phyloP scores from a whole-genome alignment of 2,113 vertebrate species.

The Orthonyx spaldingii region DNA sequence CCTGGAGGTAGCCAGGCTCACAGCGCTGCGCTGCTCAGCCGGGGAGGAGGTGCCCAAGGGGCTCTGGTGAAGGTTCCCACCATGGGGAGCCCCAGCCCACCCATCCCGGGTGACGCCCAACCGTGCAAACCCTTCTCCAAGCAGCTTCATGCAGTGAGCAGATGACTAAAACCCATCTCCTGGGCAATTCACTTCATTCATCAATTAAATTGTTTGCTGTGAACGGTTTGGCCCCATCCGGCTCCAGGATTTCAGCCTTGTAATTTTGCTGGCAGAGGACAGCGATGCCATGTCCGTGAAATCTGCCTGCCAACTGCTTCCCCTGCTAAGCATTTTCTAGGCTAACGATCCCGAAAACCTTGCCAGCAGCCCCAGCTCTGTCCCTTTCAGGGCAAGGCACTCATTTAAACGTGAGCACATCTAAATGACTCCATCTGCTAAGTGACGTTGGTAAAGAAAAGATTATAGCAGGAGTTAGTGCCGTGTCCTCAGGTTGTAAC shows the following conservation, averaged over 20 bases:
- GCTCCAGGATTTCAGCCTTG: constrained; percentile 57
- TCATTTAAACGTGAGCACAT: constrained; percentile 57
- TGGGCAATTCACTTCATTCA: constrained; percentile 48
- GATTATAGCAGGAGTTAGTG: constrained; percentile 52
- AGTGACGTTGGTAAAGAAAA: constrained; percentile 47
- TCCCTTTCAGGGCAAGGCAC: constrained; percentile 54
- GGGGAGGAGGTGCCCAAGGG: not conserved
- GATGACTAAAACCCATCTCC: constrained; percentile 17
- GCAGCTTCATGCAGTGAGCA: not conserved
- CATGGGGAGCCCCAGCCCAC: not conserved
- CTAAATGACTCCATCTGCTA: constrained; percentile 67
- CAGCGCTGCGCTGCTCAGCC: not conserved
- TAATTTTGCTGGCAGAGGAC: constrained; percentile 63
- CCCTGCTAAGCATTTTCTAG: constrained; percentile 62
- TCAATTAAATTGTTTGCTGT: constrained; percentile 65
- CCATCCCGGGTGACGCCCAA: rapidly evolving
- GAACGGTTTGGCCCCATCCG: constrained; percentile 45
- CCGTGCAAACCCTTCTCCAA: not conserved
- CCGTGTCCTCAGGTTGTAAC: constrained; percentile 23
- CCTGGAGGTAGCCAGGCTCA: not conserved
- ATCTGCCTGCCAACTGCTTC: constrained; percentile 65
- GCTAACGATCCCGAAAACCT: constrained; percentile 37
- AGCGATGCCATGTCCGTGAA: not conserved
- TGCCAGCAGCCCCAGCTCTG: constrained; percentile 50
- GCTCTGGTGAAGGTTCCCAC: not conserved